Evolutionary conservation across 2,888 invertebrate species (phyloP).

Genomic region (Chaitophorus viminalis): DNA sequence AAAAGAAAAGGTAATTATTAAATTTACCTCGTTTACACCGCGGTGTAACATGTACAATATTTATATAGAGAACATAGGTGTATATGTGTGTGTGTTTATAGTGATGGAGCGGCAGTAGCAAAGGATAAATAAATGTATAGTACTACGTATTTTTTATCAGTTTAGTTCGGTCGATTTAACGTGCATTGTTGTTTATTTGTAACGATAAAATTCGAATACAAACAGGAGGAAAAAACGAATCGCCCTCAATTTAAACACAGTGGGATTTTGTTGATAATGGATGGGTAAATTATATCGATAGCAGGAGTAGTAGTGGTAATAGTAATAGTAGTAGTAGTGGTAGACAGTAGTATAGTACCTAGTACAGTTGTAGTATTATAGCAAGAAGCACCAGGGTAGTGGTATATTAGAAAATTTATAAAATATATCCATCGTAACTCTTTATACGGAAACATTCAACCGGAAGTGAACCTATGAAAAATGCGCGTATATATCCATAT

Average conservation of each 20-base stretch:
- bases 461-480: slow-evolving; percentile 42
- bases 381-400: background rate
- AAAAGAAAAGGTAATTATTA: no score
- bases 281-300: slow-evolving; percentile 3
- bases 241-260: slow-evolving; percentile 18
- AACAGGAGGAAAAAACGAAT: background rate
- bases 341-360: background rate
- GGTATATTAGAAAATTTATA: background rate
- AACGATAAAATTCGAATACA: slow-evolving; percentile 10
- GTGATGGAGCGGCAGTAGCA: no score
- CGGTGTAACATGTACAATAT: no score
- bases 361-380: no score
- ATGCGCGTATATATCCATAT: background rate
- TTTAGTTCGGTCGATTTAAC: slow-evolving; percentile 52
- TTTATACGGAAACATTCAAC: slow-evolving; percentile 28
- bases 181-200: background rate
- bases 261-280: slow-evolving; percentile 21
- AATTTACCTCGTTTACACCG: no score
- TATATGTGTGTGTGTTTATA: background rate
- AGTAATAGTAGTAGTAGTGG: background rate
- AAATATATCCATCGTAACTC: background rate
- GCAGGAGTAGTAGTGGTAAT: background rate
- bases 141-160: slow-evolving; percentile 29
- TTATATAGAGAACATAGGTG: background rate
- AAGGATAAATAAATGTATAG: slow-evolving; percentile 11